A percentile compares a stretch with the other conserved stretches of the same genome.
Evolutionary conservation across 1,140 invertebrate genomes (phyloP).

Genomic region (Drosophila jambulina): DNA sequence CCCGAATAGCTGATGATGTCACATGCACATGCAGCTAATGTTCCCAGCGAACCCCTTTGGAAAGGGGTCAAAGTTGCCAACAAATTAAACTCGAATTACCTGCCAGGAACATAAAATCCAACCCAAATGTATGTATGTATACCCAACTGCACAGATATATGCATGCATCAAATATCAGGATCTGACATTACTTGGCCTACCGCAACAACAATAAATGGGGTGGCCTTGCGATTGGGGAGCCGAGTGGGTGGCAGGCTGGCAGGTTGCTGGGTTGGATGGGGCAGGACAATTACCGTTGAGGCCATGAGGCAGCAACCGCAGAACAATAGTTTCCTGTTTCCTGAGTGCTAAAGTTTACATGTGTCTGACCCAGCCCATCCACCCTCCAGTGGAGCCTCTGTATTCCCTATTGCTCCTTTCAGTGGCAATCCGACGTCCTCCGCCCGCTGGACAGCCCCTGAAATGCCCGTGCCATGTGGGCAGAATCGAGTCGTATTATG

Average conservation of each 20-base stretch:
- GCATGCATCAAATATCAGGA: conserved; percentile 58
- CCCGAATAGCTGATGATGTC: conserved; percentile 26
- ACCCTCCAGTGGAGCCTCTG: background rate
- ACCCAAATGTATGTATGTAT: background rate
- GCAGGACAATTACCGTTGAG: conserved; percentile 56
- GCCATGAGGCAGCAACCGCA: conserved; percentile 51
- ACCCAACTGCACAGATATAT: conserved; percentile 16
- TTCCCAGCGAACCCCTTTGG: background rate
- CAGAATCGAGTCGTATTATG: conserved; percentile 26
- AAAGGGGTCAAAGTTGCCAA: conserved; percentile 45
- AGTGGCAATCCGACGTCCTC: conserved; percentile 5
- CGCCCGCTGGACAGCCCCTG: conserved; percentile 2
- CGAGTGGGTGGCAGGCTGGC: conserved; percentile 7
- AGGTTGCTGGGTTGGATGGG: conserved; percentile 1
- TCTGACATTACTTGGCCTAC: conserved; percentile 47
- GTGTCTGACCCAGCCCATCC: conserved; percentile 36
- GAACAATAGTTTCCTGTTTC: conserved; percentile 68
- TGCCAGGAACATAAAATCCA: conserved; percentile 37
- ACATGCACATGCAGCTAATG: conserved; percentile 28
- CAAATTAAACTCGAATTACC: conserved; percentile 55
- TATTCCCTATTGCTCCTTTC: background rate
- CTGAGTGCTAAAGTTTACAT: conserved; percentile 68
- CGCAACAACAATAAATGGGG: conserved; percentile 39
- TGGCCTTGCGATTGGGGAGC: conserved; percentile 6
- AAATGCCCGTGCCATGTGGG: background rate